phyloP scores from a whole-genome alignment of 1,140 invertebrate species.

The Monochamus saltuarius region DNA sequence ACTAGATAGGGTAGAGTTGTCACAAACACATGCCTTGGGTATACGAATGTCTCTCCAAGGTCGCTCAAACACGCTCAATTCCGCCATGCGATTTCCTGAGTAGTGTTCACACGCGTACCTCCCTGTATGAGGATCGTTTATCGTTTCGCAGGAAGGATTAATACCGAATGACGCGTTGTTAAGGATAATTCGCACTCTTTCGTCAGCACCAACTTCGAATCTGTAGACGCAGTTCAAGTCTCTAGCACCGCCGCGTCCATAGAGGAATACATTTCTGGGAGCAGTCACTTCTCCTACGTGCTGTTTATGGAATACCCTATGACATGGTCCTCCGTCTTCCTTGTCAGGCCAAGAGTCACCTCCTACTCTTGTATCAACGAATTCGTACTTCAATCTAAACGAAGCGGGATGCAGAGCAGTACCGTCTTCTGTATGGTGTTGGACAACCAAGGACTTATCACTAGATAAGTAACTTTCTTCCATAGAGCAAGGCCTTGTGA shows the following conservation, averaged over 20 bases:
- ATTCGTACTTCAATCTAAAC: constrained; percentile 76
- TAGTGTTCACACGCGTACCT: constrained; percentile 57
- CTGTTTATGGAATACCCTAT: constrained; percentile 58
- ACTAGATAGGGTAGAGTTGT: constrained; percentile 60
- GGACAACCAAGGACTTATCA: constrained; percentile 56
- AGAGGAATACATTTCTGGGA: constrained; percentile 75
- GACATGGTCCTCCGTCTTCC: constrained; percentile 52
- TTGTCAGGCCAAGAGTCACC: constrained; percentile 65
- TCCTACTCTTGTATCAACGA: constrained; percentile 76
- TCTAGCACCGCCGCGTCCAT: constrained; percentile 71
- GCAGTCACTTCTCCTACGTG: constrained; percentile 64
- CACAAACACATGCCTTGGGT: constrained; percentile 68
- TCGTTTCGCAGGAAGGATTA: constrained; percentile 64
- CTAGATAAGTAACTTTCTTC: constrained; percentile 79
- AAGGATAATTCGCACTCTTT: constrained; percentile 66
- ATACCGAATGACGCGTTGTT: constrained; percentile 72
- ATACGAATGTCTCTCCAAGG: constrained; percentile 66
- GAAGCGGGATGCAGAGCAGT: constrained; percentile 68
- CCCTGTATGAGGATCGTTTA: constrained; percentile 67
- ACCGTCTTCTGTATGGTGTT: constrained; percentile 60
- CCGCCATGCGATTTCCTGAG: constrained; percentile 57
- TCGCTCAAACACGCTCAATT: constrained; percentile 63
- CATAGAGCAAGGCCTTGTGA: constrained; percentile 71
- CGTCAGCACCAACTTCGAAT: constrained; percentile 66
- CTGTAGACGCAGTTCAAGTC: constrained; percentile 74